These are phyloP conservation scores for Intellagama lesueurii DNA, from an alignment of 2,797 vertebrate genomes.

Conservation along the genomic window DNA sequence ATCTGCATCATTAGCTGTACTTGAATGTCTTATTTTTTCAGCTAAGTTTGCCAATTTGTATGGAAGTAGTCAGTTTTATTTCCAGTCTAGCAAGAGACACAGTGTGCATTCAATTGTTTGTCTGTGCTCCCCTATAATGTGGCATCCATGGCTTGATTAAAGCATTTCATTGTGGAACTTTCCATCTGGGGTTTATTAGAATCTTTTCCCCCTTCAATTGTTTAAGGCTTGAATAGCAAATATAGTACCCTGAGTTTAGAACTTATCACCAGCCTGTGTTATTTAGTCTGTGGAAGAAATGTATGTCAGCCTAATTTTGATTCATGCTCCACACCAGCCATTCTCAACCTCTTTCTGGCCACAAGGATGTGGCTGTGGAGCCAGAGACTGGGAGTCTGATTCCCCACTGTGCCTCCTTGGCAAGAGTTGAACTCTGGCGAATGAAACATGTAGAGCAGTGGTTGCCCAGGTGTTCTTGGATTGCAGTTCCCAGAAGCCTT, in stretches of 20 bases:
- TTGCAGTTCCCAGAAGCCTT: too few species aligned
- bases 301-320: neutral
- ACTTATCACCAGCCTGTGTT: neutral
- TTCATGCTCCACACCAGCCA: neutral
- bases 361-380: too few species aligned
- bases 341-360: too few species aligned
- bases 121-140: neutral
- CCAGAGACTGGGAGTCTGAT: too few species aligned
- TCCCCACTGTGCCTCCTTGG: too few species aligned
- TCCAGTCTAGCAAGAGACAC: slow-evolving; percentile 5
- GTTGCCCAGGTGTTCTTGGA: too few species aligned
- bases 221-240: slow-evolving; percentile 16
- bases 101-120: neutral
- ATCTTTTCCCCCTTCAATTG: neutral
- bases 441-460: too few species aligned
- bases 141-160: neutral
- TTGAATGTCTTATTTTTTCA: neutral
- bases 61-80: neutral
- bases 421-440: too few species aligned
- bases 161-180: neutral
- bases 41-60: neutral
- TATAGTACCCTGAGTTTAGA: neutral
- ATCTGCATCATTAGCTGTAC: neutral
- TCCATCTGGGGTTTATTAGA: slow-evolving; percentile 13
- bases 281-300: neutral